A percentile compares a stretch with the other conserved stretches of the same genome.
phyloP scores from a whole-genome alignment of 2,797 vertebrate species.

The Staurois parvus region DNA sequence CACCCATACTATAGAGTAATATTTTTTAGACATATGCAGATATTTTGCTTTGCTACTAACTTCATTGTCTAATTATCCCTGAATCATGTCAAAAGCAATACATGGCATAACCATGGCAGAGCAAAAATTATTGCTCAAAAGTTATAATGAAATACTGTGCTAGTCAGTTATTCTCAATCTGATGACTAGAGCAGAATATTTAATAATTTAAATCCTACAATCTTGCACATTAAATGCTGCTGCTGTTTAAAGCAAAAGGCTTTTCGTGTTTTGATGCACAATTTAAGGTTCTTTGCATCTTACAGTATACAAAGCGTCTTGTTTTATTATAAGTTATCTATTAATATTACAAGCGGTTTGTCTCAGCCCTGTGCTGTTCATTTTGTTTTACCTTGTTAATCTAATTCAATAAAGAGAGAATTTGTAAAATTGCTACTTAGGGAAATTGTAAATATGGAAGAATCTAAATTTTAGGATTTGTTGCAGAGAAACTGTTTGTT shows the following conservation, averaged over 20 bases:
- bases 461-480: too few relatives aligned
- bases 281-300: neutral
- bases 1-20: too few relatives aligned
- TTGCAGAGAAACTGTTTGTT: too few relatives aligned
- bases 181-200: neutral
- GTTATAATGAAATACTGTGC: constrained; percentile 22
- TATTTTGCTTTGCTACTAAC: constrained; percentile 3
- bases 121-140: neutral
- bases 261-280: neutral
- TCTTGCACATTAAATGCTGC: constrained; percentile 4
- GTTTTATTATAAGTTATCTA: too few relatives aligned
- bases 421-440: too few relatives aligned
- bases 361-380: too few relatives aligned
- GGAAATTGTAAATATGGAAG: too few relatives aligned
- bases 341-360: too few relatives aligned
- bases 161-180: neutral
- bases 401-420: neutral
- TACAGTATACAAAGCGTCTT: constrained; percentile 8
- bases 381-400: neutral
- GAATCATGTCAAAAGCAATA: neutral
- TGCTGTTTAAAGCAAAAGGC: neutral
- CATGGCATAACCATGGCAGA: neutral
- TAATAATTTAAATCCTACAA: constrained; percentile 9
- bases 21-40: too few relatives aligned
- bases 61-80: neutral